Evolutionary conservation across 2,888 invertebrate genomes (phyloP).

Genomic region (Cephus sareptanus): DNA sequence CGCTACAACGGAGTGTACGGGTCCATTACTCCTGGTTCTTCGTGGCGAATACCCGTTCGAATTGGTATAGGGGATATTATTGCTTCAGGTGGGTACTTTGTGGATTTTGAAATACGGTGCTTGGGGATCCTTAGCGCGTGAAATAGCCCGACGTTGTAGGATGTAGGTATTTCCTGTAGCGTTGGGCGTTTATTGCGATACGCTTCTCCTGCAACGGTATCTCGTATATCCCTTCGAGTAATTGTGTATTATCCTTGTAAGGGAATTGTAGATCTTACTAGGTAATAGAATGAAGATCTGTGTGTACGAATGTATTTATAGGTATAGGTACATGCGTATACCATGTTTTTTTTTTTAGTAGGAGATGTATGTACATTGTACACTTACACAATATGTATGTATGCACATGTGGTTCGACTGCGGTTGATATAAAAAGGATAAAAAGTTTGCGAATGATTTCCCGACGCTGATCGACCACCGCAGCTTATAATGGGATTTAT

Average conservation of each 20-base stretch:
- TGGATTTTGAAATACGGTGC: not conserved
- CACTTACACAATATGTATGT: not conserved
- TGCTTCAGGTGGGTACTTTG: not conserved
- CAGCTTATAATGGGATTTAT: slow-evolving; percentile 16
- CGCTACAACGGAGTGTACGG: not conserved
- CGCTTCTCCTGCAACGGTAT: not conserved
- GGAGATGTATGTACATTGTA: too few relatives aligned
- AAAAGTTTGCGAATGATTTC: not conserved
- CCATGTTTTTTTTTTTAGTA: not conserved
- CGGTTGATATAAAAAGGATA: not conserved
- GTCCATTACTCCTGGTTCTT: not conserved
- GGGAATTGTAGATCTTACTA: not conserved
- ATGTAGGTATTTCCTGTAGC: not conserved
- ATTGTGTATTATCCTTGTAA: not conserved
- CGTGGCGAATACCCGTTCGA: not conserved
- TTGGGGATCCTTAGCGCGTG: not conserved
- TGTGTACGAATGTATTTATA: not conserved
- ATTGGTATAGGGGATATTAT: not conserved
- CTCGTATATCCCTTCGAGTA: not conserved
- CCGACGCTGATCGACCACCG: not conserved
- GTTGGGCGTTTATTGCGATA: not conserved
- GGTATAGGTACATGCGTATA: not conserved
- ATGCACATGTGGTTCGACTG: not conserved
- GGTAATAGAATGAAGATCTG: not conserved
- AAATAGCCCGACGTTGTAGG: not conserved